Percentiles rank a stretch among this genome's conserved stretches.
phyloP scores from a whole-genome alignment of 2,113 vertebrate genomes.

The Cariama cristata region DNA sequence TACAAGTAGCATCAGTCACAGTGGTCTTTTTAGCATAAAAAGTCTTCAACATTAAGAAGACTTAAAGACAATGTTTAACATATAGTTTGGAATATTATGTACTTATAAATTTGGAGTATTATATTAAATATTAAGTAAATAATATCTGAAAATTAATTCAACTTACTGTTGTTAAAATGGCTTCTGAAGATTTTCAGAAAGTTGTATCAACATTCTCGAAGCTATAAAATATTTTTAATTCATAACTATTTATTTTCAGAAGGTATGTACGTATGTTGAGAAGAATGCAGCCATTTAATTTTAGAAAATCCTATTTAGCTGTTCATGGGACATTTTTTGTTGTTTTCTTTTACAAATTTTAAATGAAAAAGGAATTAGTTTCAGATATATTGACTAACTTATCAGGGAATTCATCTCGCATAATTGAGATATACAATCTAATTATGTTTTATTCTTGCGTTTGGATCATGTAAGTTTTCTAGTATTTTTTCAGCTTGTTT shows the following conservation, averaged over 20 bases:
- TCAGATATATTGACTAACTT: not conserved
- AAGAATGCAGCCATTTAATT: not conserved
- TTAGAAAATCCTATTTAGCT: not conserved
- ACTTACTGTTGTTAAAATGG: not conserved
- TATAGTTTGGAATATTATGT: no score
- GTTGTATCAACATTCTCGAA: not conserved
- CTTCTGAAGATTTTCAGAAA: not conserved
- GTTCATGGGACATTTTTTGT: not conserved
- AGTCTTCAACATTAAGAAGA: not conserved
- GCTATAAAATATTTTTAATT: not conserved
- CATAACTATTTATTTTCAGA: not conserved
- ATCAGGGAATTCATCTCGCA: not conserved
- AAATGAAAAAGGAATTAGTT: not conserved
- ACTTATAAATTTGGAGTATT: not conserved
- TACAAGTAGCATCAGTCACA: not conserved
- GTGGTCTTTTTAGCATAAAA: not conserved
- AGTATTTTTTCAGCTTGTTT: not conserved
- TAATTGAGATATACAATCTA: not conserved
- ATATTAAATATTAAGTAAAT: not conserved
- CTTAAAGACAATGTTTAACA: not conserved
- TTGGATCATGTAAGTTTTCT: not conserved
- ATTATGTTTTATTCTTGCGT: not conserved
- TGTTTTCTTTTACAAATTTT: not conserved
- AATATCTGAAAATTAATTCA: not conserved
- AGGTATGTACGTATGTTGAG: not conserved